Conservation (phyloP, 2,797 vertebrate species). For the Picus viridis region DNA sequence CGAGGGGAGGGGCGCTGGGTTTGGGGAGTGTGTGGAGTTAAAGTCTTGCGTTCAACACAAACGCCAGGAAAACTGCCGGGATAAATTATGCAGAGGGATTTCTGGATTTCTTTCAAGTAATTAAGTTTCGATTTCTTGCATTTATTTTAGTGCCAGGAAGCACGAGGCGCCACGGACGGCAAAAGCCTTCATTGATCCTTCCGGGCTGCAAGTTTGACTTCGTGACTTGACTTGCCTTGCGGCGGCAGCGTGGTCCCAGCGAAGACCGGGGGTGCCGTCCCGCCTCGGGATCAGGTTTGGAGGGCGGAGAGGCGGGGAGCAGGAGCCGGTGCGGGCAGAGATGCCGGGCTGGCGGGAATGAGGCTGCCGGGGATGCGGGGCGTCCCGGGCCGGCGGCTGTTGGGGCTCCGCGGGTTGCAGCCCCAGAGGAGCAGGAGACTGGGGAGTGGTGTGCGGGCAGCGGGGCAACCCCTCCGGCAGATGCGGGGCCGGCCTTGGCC, state of each 20-base stretch:
- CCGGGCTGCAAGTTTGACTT: conserved; percentile 70
- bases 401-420: not conserved
- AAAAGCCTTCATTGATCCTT: conserved; percentile 77
- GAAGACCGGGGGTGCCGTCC: not conserved
- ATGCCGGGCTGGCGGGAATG: not conserved
- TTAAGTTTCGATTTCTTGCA: conserved; percentile 84
- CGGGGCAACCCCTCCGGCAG: not conserved
- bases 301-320: not conserved
- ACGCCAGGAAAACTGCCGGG: conserved; percentile 62
- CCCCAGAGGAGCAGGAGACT: not conserved
- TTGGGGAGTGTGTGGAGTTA: conserved; percentile 3
- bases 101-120: conserved; percentile 84
- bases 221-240: conserved; percentile 69
- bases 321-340: not conserved
- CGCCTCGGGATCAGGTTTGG: not conserved
- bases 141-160: conserved; percentile 79
- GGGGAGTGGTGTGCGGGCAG: not conserved
- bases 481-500: not conserved
- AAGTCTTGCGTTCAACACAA: conserved; percentile 43
- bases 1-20: not conserved
- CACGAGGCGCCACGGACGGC: conserved; percentile 69
- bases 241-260: not conserved
- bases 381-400: not conserved
- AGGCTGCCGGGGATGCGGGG: no score
- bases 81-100: conserved; percentile 81